Conservation (phyloP, 2,888 invertebrate genomes). For the Scaptomyza polygonia region DNA sequence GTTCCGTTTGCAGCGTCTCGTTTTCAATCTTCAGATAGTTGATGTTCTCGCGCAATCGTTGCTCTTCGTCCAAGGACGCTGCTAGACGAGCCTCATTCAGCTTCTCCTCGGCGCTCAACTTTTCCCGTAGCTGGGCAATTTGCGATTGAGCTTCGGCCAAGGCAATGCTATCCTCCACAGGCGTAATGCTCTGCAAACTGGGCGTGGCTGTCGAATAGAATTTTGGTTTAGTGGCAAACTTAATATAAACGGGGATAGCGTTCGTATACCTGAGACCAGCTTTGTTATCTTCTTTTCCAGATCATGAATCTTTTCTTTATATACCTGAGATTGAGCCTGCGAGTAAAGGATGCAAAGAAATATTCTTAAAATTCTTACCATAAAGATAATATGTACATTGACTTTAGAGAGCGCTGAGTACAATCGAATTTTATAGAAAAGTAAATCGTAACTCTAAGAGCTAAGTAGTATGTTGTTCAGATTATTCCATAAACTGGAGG, state of each 20-base stretch:
- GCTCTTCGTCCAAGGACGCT: constrained; percentile 67
- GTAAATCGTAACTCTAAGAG: neutral
- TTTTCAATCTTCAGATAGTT: constrained; percentile 76
- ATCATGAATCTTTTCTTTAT: constrained; percentile 82
- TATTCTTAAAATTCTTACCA: neutral
- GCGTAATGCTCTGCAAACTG: constrained; percentile 60
- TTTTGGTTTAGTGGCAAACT: neutral
- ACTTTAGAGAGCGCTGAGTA: constrained; percentile 4
- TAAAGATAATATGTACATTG: constrained; percentile 19
- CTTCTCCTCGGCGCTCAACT: constrained; percentile 52
- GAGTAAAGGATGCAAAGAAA: constrained; percentile 20
- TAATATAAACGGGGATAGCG: neutral
- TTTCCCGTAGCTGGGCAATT: constrained; percentile 54
- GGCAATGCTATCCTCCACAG: constrained; percentile 44
- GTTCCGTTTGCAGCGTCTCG: constrained; percentile 73
- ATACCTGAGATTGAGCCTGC: constrained; percentile 83
- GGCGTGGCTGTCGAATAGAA: constrained; percentile 52
- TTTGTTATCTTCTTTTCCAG: constrained; percentile 79
- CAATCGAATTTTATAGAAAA: neutral
- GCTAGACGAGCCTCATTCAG: constrained; percentile 53
- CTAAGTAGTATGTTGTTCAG: neutral
- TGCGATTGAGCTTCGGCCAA: constrained; percentile 46
- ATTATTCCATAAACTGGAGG: neutral
- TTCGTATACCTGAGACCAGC: constrained; percentile 69
- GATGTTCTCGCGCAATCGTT: constrained; percentile 72